Evolutionary conservation across 2,888 invertebrate genomes (phyloP).

Genomic region (Liopterus haemorrhoidalis): DNA sequence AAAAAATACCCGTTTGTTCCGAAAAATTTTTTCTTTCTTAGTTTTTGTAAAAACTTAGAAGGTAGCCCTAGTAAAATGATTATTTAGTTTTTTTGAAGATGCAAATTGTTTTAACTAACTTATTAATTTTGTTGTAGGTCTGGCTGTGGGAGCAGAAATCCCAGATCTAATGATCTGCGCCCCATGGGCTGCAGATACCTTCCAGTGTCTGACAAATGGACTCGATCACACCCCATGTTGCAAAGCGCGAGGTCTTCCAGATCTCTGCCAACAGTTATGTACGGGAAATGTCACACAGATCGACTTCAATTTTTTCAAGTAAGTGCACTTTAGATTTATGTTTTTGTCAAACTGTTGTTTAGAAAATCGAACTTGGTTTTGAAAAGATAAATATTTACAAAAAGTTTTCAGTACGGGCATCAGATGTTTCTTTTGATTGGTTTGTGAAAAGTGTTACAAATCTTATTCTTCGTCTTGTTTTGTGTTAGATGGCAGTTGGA

Average conservation of each 20-base stretch:
- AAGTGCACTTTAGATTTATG: slow-evolving; percentile 40
- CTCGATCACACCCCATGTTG: slow-evolving; percentile 80
- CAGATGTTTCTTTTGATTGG: neutral
- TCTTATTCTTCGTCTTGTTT: neutral
- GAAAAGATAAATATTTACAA: too few species aligned
- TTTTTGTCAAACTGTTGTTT: neutral
- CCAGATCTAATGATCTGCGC: slow-evolving; percentile 86
- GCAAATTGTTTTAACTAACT: neutral
- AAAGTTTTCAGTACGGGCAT: too few species aligned
- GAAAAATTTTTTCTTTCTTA: too few species aligned
- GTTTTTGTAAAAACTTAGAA: too few species aligned
- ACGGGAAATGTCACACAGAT: slow-evolving; percentile 71
- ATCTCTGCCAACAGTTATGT: slow-evolving; percentile 69
- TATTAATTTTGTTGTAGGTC: slow-evolving; percentile 17
- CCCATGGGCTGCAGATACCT: slow-evolving; percentile 77
- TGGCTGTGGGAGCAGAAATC: slow-evolving; percentile 49
- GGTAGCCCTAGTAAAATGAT: too few species aligned
- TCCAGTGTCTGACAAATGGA: slow-evolving; percentile 72
- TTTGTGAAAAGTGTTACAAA: neutral
- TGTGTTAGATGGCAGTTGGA: too few species aligned
- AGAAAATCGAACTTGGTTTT: too few species aligned
- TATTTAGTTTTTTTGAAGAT: too few species aligned
- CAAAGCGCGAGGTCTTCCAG: slow-evolving; percentile 65
- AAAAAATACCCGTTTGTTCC: too few species aligned
- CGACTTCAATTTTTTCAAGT: slow-evolving; percentile 80